phyloP scores from a whole-genome alignment of 1,140 invertebrate species.

The Drosophila ironensis region DNA sequence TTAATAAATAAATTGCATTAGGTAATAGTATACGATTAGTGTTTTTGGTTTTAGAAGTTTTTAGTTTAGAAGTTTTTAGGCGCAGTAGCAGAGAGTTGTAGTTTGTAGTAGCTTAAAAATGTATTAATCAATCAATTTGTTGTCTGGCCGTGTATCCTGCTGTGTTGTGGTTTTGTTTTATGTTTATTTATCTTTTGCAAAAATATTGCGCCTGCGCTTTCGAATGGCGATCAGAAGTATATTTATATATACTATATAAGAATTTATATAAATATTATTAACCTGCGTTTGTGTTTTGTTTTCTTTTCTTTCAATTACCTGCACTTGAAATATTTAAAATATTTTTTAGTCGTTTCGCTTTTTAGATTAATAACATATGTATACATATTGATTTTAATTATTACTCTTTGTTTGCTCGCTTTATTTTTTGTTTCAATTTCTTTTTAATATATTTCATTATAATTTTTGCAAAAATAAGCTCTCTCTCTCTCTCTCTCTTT shows the following conservation, averaged over 20 bases:
- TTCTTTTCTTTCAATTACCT: conserved; percentile 10
- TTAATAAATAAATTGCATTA: conserved; percentile 58
- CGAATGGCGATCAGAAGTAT: conserved; percentile 26
- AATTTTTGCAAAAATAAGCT: conserved; percentile 42
- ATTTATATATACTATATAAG: conserved; percentile 23
- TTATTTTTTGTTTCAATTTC: background rate
- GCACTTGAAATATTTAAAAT: conserved; percentile 52
- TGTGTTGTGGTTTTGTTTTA: conserved; percentile 5
- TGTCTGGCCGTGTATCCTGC: conserved; percentile 1
- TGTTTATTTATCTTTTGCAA: conserved; percentile 39
- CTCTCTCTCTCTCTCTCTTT: conserved; percentile 9
- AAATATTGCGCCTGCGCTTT: conserved; percentile 45
- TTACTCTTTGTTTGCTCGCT: conserved; percentile 18
- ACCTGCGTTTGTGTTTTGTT: conserved; percentile 18
- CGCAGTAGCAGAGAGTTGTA: conserved; percentile 49
- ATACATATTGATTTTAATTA: conserved; percentile 36
- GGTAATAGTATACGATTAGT: conserved; percentile 54
- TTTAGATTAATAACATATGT: conserved; percentile 45
- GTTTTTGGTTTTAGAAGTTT: conserved; percentile 45
- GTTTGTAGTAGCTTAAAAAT: conserved; percentile 3
- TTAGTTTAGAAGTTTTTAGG: conserved; percentile 56
- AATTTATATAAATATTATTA: conserved; percentile 46
- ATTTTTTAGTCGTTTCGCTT: conserved; percentile 10
- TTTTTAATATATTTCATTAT: conserved; percentile 11
- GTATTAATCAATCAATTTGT: conserved; percentile 6